Evolutionary conservation across 2,888 invertebrate species (phyloP).

Genomic region (Hemithea aestivaria): DNA sequence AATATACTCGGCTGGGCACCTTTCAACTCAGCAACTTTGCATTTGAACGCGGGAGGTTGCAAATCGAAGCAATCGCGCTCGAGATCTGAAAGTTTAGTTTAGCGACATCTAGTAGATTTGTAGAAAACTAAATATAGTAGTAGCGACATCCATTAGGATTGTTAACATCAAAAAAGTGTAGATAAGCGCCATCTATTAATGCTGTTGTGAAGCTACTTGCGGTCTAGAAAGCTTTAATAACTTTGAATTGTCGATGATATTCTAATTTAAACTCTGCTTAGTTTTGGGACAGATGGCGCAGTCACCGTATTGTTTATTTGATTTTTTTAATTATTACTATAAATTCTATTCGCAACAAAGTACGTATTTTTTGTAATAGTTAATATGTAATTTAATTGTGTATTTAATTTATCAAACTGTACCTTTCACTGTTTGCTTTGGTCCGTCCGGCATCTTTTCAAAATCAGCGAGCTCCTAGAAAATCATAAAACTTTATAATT

Average conservation of each 20-base stretch:
- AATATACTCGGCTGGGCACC: slow-evolving; percentile 40
- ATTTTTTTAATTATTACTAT: no score
- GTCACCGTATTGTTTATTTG: no score
- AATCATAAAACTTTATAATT: background rate
- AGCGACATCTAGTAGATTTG: no score
- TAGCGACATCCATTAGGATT: no score
- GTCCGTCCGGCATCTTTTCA: slow-evolving; percentile 86
- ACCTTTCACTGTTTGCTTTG: slow-evolving; percentile 82
- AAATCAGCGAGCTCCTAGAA: slow-evolving; percentile 87
- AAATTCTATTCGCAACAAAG: no score
- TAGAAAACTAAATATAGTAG: no score
- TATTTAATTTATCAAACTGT: slow-evolving; percentile 8
- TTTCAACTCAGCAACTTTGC: slow-evolving; percentile 82
- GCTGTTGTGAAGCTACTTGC: background rate
- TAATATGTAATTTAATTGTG: no score
- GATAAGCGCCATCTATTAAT: background rate
- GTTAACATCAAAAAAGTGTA: no score
- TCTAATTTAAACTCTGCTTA: no score
- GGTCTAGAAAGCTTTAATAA: background rate
- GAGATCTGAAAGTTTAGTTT: slow-evolving; percentile 63
- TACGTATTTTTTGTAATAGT: no score
- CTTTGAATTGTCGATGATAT: no score
- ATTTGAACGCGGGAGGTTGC: slow-evolving; percentile 82
- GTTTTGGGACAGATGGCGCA: no score
- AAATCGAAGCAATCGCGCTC: slow-evolving; percentile 85